phyloP scores from a whole-genome alignment of 1,140 invertebrate species.

The Pantala flavescens region DNA sequence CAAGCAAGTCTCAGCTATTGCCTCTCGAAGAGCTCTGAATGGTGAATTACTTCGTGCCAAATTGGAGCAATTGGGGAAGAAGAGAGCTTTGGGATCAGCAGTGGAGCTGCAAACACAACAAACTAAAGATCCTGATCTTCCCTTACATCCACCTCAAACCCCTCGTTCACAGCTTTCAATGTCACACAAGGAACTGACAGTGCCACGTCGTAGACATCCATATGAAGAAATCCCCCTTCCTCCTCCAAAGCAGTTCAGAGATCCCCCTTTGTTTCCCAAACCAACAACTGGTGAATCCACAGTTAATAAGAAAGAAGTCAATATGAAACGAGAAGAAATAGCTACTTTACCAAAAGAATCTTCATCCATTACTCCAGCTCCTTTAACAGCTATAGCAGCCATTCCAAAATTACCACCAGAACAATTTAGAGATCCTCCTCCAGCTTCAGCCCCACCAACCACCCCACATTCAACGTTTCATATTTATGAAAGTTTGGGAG shows the following conservation, averaged over 20 bases:
- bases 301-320: constrained; percentile 4
- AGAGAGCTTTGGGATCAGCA: not conserved
- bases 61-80: constrained; percentile 6
- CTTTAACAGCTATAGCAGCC: constrained; percentile 34
- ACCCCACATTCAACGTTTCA: not conserved
- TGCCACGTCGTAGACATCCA: constrained; percentile 40
- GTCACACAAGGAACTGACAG: constrained; percentile 14
- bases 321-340: constrained; percentile 52
- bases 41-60: constrained; percentile 8
- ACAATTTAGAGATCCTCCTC: constrained; percentile 50
- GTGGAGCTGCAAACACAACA: not conserved
- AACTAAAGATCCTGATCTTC: not conserved
- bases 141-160: not conserved
- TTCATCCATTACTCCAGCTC: constrained; percentile 70
- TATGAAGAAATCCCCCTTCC: constrained; percentile 65
- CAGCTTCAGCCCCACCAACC: constrained; percentile 17
- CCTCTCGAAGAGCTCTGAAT: not conserved
- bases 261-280: constrained; percentile 39
- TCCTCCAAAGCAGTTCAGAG: constrained; percentile 74
- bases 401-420: constrained; percentile 38
- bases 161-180: not conserved
- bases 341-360: constrained; percentile 62
- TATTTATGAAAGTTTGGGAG: not conserved
- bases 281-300: constrained; percentile 26
- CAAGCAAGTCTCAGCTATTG: not conserved